Evolutionary conservation across 2,888 invertebrate species (phyloP).

Genomic region (Sinelater perroti): DNA sequence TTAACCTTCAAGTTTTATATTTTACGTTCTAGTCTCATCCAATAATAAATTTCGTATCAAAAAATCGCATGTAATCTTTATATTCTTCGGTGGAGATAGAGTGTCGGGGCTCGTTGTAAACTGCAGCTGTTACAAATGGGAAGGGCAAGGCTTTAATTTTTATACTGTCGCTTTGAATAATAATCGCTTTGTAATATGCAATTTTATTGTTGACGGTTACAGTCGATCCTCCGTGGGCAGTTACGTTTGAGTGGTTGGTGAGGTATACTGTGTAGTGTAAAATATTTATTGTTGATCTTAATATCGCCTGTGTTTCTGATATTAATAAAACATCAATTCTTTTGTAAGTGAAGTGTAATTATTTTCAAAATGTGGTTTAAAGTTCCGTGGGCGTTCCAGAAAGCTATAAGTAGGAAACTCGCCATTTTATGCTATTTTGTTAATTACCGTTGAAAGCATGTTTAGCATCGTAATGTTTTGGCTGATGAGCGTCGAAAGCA

Average conservation of each 20-base stretch:
- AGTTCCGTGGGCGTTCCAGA: neutral
- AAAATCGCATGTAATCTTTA: no score
- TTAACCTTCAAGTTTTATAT: neutral
- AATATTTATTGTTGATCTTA: no score
- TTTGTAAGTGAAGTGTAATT: no score
- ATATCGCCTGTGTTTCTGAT: no score
- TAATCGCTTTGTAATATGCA: neutral
- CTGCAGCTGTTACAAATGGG: neutral
- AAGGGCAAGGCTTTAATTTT: neutral
- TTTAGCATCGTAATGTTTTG: no score
- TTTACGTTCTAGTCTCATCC: neutral
- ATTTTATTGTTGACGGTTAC: neutral
- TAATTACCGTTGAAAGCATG: no score
- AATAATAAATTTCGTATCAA: no score
- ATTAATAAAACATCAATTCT: no score
- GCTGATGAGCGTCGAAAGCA: neutral
- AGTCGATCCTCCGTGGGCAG: neutral
- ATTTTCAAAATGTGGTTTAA: neutral
- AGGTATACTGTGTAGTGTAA: neutral
- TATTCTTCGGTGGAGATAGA: neutral
- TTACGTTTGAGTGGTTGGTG: neutral
- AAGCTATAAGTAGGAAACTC: neutral
- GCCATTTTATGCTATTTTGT: neutral
- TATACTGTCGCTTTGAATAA: neutral
- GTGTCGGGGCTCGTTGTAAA: neutral